Base-by-base conservation (phyloP, 2,888 invertebrate species). In the Chrysodeixis includens region DNA sequence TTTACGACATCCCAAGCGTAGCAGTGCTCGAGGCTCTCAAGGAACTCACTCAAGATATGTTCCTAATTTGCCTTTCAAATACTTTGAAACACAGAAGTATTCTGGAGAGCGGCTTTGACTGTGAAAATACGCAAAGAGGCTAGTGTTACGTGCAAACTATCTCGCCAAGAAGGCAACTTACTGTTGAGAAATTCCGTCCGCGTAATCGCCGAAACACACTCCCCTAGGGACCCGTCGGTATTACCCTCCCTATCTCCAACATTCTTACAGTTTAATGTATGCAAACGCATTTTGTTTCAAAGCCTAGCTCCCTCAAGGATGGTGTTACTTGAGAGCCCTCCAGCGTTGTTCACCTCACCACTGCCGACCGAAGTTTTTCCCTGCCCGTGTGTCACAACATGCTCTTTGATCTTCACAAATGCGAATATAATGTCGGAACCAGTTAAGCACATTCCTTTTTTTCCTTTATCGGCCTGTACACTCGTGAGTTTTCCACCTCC, bases 251-350 rank as follows among this genome's bases (percentile, higher is more conserved):
- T 93, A 93, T 94, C 93, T 94, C 74, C 88, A 87, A 94, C 94
- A 94, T 94, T 94, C 95, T 94, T 93, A 93, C 89, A 93, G 91
- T 94, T 95, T 94, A 94, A 95, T 94, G 92, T 95, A 95, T 95
- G 95, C 94, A 95, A 95, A 95, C 94, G 94, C 94, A 95, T 94
- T 95, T 95, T 95, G 94, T 95, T 94, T 93, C 94, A 93, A 94
- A 95, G 94, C 92, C 90, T 91, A 85, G 90, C 90, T 92, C 94
- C 93, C 94, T 91, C 88, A 90, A 90, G 92, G 84, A 91, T 88
- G 92, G 91, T 90, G 91, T 92, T 92, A 90, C 88, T 90, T 76
- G 85, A 90, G 89, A 87, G 87, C 93, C 94, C 93, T 91, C 90
- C 62, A 88, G 93, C 92, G 81, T 76, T 84, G 88, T 84, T 88